Conservation (phyloP, 2,888 invertebrate species). For the Synanthedon tipuliformis region DNA sequence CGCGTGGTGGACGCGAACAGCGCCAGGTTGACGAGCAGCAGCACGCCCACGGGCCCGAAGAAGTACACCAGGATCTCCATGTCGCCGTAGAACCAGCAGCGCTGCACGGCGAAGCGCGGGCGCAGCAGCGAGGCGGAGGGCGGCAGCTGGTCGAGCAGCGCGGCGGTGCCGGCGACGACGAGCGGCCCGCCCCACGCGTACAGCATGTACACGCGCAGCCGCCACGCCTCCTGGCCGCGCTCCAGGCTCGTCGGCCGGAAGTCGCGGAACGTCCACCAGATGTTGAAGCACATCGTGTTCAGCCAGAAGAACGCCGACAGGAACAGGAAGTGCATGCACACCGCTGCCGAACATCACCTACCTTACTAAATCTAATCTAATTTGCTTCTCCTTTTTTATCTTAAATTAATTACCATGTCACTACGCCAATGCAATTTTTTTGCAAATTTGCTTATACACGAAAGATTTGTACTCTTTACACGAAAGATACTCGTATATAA, state of each 20-base stretch:
- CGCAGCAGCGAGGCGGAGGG: conserved; percentile 72
- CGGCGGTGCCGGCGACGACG: conserved; percentile 79
- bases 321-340: conserved; percentile 88
- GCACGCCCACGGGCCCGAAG: conserved; percentile 84
- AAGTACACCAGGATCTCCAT: conserved; percentile 87
- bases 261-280: conserved; percentile 93
- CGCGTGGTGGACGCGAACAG: conserved; percentile 85
- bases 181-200: conserved; percentile 91
- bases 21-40: conserved; percentile 81
- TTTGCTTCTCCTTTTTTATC: no score
- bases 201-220: conserved; percentile 81
- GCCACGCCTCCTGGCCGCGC: conserved; percentile 84
- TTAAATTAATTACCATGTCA: no score
- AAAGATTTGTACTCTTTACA: no score
- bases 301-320: conserved; percentile 93
- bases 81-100: conserved; percentile 89
- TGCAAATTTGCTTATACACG: no score
- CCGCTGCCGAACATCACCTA: conserved; percentile 66
- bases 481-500: no score
- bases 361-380: no score
- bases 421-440: no score
- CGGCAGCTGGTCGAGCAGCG: conserved; percentile 77
- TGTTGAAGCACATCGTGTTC: conserved; percentile 94
- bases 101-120: conserved; percentile 81
- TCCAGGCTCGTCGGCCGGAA: conserved; percentile 86